Conservation (phyloP, 2,888 invertebrate species). For the Mellilla xanthometata region DNA sequence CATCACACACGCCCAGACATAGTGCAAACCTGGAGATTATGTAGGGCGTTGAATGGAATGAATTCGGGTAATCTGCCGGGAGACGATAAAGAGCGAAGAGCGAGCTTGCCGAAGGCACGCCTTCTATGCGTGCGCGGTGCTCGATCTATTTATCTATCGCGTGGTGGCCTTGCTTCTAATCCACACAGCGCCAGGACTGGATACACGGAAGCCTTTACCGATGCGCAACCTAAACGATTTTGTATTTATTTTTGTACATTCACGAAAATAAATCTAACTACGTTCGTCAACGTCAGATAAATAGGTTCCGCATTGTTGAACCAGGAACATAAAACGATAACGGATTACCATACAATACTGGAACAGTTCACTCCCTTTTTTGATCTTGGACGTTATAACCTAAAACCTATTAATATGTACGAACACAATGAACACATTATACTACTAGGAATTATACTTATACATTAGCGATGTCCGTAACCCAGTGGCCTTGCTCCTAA, state of each 20-base stretch:
- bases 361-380: constrained; percentile 25
- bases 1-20: constrained; percentile 8
- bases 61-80: constrained; percentile 38
- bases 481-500: constrained; percentile 62
- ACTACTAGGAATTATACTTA: constrained; percentile 15
- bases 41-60: constrained; percentile 34
- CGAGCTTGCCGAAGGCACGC: constrained; percentile 36
- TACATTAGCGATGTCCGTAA: constrained; percentile 43
- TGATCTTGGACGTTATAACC: constrained; percentile 18
- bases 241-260: constrained; percentile 5
- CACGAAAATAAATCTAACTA: background rate
- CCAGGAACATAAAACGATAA: constrained; percentile 5
- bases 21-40: constrained; percentile 33
- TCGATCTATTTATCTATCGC: constrained; percentile 44
- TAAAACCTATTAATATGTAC: background rate
- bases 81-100: constrained; percentile 27
- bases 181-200: constrained; percentile 45
- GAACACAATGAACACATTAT: background rate
- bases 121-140: constrained; percentile 39
- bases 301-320: constrained; percentile 2
- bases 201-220: constrained; percentile 51
- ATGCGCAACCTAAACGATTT: constrained; percentile 24
- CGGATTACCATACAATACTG: constrained; percentile 39
- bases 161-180: constrained; percentile 55
- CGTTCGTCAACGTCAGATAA: background rate